These are phyloP conservation scores for Selenia dentaria DNA, from an alignment of 2,888 invertebrate species.

Conservation along the genomic window DNA sequence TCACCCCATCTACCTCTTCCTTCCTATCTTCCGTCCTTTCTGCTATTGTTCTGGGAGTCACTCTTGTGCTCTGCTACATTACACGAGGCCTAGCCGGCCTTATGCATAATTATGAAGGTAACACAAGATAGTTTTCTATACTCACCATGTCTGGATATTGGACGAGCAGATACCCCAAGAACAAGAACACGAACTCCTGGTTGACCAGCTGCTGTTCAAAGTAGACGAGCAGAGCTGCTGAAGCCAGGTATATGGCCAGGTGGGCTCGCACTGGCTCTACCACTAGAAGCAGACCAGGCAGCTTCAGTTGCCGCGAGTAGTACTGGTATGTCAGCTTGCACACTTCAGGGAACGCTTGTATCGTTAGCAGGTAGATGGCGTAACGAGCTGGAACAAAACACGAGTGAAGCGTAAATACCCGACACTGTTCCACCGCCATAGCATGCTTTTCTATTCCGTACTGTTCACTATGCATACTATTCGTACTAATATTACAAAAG, in stretches of 20 bases:
- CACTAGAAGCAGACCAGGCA: neutral
- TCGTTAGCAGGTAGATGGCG: slow-evolving; percentile 48
- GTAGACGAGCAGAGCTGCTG: slow-evolving; percentile 35
- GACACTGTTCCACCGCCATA: too few species aligned
- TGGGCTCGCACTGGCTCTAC: neutral
- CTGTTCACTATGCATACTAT: too few species aligned
- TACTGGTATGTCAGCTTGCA: slow-evolving; percentile 9
- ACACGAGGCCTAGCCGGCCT: too few species aligned
- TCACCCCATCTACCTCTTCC: too few species aligned
- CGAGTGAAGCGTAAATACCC: too few species aligned
- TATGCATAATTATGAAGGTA: too few species aligned
- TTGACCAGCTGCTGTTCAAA: slow-evolving; percentile 38
- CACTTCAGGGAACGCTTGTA: slow-evolving; percentile 35
- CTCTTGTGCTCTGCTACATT: too few species aligned
- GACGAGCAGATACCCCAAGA: slow-evolving; percentile 45
- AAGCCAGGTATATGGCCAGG: slow-evolving; percentile 25
- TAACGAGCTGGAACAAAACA: slow-evolving; percentile 53
- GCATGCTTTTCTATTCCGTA: too few species aligned
- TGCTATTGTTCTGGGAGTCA: too few species aligned
- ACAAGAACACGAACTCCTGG: slow-evolving; percentile 48
- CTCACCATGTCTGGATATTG: slow-evolving; percentile 57
- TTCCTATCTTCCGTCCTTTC: too few species aligned
- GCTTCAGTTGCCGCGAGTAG: neutral
- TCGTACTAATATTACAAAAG: too few species aligned
- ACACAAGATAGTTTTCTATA: too few species aligned